Evolutionary conservation across 2,797 vertebrate genomes (phyloP).

Genomic region (Lithobates pipiens): DNA sequence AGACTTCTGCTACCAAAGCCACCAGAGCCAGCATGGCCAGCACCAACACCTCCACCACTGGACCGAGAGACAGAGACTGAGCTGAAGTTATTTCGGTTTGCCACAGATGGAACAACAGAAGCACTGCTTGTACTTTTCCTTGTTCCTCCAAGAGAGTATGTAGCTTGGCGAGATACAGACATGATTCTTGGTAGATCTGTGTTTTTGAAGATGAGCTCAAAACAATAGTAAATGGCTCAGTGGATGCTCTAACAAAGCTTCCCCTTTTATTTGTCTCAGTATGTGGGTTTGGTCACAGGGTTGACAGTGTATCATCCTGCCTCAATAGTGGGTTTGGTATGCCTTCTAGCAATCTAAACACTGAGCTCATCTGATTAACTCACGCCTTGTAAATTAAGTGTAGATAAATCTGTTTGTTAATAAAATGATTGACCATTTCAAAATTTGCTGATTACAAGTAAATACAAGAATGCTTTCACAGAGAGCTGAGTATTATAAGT

Average conservation of each 20-base stretch:
- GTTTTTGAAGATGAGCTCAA: conserved; percentile 33
- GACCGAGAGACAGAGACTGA: conserved; percentile 73
- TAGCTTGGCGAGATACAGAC: conserved; percentile 40
- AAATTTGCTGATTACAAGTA: conserved; percentile 1
- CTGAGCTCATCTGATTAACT: conserved; percentile 45
- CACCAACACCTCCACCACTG: conserved; percentile 68
- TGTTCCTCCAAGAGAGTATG: conserved; percentile 71
- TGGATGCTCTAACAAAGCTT: background rate
- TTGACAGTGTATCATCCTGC: conserved; percentile 24
- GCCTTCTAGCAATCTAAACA: conserved; percentile 48
- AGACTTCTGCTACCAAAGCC: conserved; percentile 79
- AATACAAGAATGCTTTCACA: no score
- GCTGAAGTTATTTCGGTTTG: conserved; percentile 72
- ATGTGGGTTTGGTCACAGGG: conserved; percentile 53
- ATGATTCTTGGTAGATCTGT: conserved; percentile 26
- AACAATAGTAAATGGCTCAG: conserved; percentile 21
- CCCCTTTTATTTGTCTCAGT: conserved; percentile 52
- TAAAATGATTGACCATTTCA: conserved; percentile 3
- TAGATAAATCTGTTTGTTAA: background rate
- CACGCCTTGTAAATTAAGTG: conserved; percentile 21
- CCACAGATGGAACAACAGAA: conserved; percentile 71
- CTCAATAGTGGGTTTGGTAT: conserved; percentile 47
- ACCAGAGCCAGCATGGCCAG: conserved; percentile 55
- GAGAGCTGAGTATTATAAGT: no score
- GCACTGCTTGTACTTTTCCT: conserved; percentile 79